phyloP scores from a whole-genome alignment of 2,113 vertebrate genomes.

The Syngnathus scovelli region DNA sequence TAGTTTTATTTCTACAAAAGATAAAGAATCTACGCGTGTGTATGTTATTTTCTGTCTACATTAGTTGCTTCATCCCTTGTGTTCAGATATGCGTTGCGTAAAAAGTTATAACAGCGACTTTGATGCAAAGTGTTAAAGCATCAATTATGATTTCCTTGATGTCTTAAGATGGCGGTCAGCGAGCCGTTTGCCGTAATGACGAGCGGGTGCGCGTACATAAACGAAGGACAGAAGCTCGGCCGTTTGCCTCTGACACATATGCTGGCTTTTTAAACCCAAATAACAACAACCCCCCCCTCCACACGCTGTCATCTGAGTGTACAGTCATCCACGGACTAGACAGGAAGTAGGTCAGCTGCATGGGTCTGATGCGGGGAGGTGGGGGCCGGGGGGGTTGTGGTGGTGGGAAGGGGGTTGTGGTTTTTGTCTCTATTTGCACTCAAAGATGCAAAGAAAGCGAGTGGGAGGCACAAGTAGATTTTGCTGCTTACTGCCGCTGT shows the following conservation, averaged over 20 bases:
- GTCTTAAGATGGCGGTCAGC: no score
- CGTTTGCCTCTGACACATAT: background rate
- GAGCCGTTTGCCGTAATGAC: background rate
- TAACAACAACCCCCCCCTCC: background rate
- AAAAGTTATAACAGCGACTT: no score
- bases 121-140: no score
- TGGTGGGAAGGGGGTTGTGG: conserved; percentile 14
- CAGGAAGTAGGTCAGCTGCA: conserved; percentile 68
- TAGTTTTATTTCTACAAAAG: no score
- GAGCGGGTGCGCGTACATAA: background rate
- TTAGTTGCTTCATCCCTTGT: no score
- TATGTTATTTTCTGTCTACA: no score
- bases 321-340: conserved; percentile 51
- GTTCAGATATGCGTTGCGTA: no score
- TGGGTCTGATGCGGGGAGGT: conserved; percentile 40
- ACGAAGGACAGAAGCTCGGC: background rate
- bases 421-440: conserved; percentile 12
- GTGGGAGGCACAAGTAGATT: background rate
- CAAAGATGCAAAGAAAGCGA: background rate
- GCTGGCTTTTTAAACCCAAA: background rate
- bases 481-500: background rate
- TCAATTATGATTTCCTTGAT: no score
- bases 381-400: conserved; percentile 13
- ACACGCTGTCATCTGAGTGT: conserved; percentile 27
- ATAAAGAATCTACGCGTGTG: no score